Conservation (phyloP, 1,140 invertebrate genomes). For the Bombus superbus region DNA sequence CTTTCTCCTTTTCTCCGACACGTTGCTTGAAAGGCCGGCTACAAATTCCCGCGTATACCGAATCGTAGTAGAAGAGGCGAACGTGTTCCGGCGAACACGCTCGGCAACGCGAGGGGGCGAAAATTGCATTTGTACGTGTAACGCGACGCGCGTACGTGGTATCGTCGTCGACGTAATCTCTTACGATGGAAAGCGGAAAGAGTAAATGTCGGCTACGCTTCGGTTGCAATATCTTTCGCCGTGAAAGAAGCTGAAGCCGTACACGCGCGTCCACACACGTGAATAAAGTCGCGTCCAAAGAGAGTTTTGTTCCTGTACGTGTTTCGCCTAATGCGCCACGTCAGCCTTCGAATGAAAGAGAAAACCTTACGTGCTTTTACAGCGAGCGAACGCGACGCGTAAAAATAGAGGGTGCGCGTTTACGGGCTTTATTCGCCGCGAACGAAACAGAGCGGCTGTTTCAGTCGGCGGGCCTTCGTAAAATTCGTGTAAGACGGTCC, state of each 20-base stretch:
- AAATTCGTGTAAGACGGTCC: neutral
- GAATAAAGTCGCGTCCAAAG: neutral
- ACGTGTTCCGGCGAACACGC: neutral
- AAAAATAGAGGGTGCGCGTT: constrained; percentile 17
- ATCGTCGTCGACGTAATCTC: constrained; percentile 1
- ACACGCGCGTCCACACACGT: neutral
- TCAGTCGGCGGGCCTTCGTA: neutral
- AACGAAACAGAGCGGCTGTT: neutral
- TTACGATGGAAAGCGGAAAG: neutral
- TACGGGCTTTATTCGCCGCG: neutral
- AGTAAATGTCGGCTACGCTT: neutral
- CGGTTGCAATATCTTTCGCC: neutral
- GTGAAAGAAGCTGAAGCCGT: neutral
- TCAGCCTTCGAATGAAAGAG: neutral
- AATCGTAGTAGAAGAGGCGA: neutral
- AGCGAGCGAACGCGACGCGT: neutral
- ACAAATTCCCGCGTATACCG: neutral
- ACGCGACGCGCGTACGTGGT: neutral
- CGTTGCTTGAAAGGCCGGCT: neutral
- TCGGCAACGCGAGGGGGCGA: neutral
- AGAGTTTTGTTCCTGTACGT: neutral
- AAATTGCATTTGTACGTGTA: neutral
- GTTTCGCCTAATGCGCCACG: neutral
- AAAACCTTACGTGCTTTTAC: neutral
- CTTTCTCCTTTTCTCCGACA: too few species aligned